Evolutionary conservation across 30 jellyfish, hydroid and myxozoan genomes (phyloP), one percentile per base, ranked within the genome.

Genomic region (Aurelia coerulea): DNA sequence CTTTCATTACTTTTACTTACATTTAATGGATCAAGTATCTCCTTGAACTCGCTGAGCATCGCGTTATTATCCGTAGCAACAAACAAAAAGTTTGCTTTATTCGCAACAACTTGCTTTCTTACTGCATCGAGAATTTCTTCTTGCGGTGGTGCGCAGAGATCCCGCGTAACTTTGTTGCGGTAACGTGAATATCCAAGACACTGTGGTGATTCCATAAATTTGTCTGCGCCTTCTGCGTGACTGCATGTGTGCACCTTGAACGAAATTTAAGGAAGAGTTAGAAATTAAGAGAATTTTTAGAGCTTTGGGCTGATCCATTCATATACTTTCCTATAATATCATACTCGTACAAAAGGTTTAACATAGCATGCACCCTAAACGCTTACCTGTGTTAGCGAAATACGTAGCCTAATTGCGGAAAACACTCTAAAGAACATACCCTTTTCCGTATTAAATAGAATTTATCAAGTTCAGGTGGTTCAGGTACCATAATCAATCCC

Each of bases 31-130:
- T 85, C 53, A 3, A 86, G 77, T 0, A 59, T 39, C 73, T 86
- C 35, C 39, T 39, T 54, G 49, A 86, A 68, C 7, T 86, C 96
- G 17, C 46, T 37, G 11, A 86, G 15, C 96, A 86, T 86, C 2
- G 85, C 84, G 59, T 86, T 60, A 67, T 86, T 65, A 54, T 86
- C 96, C 15, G 96, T 78, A 13, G 89, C 96, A 54, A 86, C 67
- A 46, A 86, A 86, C 10, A 86, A 32, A 67, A 31, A 60, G 23
- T 76, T 66, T 2, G 88, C 90, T 41, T 78, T 19, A 19, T 42
- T 52, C 41, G 41, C 52, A 7, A 18, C 35, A 17, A 86, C 72
- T 10, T 5, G 23, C 32, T 56, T 64, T 69, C 54, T 54, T 12
- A 71, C 79, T 11, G 78, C 49, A 9, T 42, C 16, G 14, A 86